These are phyloP conservation scores for Lepidocyrtoides sp. DNA, from an alignment of 2,888 invertebrate genomes.

Conservation along the genomic window DNA sequence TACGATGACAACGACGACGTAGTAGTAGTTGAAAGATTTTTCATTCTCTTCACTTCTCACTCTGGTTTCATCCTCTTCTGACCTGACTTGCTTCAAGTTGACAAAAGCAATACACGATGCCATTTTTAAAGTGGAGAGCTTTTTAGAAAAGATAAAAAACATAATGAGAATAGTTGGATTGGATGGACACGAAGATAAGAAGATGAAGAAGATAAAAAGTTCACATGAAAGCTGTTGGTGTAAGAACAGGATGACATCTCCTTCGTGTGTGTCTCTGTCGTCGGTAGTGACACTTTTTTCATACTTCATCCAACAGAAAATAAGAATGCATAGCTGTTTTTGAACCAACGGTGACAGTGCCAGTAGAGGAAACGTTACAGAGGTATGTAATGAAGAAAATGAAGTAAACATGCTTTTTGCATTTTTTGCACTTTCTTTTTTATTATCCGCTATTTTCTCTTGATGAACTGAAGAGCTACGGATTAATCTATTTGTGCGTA, in stretches of 20 bases:
- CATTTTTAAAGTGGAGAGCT: background rate
- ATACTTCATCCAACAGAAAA: background rate
- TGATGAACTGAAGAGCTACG: background rate
- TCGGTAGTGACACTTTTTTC: background rate
- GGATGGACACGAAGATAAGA: background rate
- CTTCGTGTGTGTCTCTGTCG: conserved; percentile 6
- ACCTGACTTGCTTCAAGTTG: background rate
- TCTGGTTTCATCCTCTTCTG: background rate
- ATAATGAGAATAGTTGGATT: background rate
- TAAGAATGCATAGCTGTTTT: background rate
- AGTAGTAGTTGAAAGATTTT: background rate
- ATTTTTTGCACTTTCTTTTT: conserved; percentile 28
- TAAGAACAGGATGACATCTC: background rate
- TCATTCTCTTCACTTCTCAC: background rate
- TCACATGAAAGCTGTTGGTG: background rate
- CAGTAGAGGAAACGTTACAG: background rate
- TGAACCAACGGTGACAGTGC: background rate
- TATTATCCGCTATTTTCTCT: conserved; percentile 26
- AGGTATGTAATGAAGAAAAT: conserved; percentile 14
- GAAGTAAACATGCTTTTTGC: background rate
- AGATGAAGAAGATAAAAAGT: background rate
- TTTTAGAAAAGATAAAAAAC: background rate
- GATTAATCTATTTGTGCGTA: background rate
- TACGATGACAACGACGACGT: background rate
- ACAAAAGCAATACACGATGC: background rate